Percentiles rank a stretch among this genome's conserved stretches.
Evolutionary conservation across 2,113 vertebrate species (phyloP).

Genomic region (Spheniscus mendiculus): DNA sequence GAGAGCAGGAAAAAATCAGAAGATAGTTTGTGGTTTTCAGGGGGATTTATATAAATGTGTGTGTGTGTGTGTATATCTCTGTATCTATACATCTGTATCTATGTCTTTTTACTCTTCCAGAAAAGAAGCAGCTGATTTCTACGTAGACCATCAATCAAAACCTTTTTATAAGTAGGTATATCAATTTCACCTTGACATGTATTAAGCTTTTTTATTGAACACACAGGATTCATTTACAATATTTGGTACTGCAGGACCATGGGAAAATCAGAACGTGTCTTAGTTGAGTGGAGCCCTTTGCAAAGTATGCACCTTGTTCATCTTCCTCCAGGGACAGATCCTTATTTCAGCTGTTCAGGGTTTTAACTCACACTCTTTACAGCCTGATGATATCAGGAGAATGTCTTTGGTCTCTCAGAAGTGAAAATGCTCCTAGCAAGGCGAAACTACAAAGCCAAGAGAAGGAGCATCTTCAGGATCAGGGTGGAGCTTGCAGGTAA

Average conservation of each 20-base stretch:
- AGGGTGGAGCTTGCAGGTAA: neutral
- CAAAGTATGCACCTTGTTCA: neutral
- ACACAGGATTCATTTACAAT: neutral
- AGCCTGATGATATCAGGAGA: neutral
- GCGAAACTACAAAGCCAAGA: neutral
- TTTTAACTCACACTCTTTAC: neutral
- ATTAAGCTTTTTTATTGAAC: neutral
- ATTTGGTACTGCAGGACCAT: neutral
- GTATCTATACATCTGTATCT: neutral
- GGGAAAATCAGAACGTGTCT: neutral
- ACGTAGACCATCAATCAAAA: conserved; percentile 88
- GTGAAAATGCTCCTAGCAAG: neutral
- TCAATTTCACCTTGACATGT: neutral
- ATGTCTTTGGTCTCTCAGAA: conserved; percentile 1
- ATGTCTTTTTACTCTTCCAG: conserved; percentile 79
- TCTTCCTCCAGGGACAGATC: neutral
- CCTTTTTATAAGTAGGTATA: conserved; percentile 90
- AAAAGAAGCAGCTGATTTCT: conserved; percentile 91
- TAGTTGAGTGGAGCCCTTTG: neutral
- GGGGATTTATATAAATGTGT: fast-evolving
- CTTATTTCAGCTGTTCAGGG: neutral
- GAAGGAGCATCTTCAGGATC: neutral
- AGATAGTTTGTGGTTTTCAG: neutral
- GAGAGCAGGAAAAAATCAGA: neutral
- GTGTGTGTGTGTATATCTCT: fast-evolving